Conservation (phyloP, 2,113 vertebrate species). For the Pagrus major region DNA sequence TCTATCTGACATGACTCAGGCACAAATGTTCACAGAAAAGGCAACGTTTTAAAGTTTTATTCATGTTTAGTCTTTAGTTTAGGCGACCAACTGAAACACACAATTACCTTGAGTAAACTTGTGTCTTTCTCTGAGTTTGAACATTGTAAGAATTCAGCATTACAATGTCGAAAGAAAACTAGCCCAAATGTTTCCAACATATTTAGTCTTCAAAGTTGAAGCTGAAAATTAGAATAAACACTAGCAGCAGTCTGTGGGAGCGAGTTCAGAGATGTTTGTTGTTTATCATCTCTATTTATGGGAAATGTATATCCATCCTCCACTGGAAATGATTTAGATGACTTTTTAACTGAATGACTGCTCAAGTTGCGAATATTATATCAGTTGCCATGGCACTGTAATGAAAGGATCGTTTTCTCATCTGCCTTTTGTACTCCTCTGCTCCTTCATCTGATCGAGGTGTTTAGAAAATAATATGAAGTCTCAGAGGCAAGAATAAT, state of each 20-base stretch:
- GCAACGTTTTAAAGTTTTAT: too few relatives aligned
- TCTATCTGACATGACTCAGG: too few relatives aligned
- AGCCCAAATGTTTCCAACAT: too few relatives aligned
- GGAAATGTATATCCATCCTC: constrained; percentile 6
- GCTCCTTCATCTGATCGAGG: not conserved
- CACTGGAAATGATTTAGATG: constrained; percentile 15
- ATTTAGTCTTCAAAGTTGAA: too few relatives aligned
- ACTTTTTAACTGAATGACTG: constrained; percentile 43
- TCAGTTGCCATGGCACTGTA: constrained; percentile 65
- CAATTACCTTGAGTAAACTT: too few relatives aligned
- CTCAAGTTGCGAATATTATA: constrained; percentile 41
- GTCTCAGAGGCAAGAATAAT: not conserved
- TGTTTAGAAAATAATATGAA: not conserved
- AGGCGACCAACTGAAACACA: too few relatives aligned
- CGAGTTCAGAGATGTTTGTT: constrained; percentile 56
- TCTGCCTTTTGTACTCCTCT: constrained; percentile 3
- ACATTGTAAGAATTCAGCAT: too few relatives aligned
- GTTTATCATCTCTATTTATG: constrained; percentile 43
- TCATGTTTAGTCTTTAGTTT: too few relatives aligned
- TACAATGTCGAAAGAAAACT: too few relatives aligned
- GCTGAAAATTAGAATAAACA: constrained; percentile 57
- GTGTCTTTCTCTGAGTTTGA: too few relatives aligned
- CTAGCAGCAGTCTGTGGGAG: constrained; percentile 10
- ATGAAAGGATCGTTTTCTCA: constrained; percentile 11
- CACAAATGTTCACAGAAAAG: too few relatives aligned